These are phyloP conservation scores for Ormyrus pomaceus DNA, from an alignment of 2,888 invertebrate species.

Conservation along the genomic window DNA sequence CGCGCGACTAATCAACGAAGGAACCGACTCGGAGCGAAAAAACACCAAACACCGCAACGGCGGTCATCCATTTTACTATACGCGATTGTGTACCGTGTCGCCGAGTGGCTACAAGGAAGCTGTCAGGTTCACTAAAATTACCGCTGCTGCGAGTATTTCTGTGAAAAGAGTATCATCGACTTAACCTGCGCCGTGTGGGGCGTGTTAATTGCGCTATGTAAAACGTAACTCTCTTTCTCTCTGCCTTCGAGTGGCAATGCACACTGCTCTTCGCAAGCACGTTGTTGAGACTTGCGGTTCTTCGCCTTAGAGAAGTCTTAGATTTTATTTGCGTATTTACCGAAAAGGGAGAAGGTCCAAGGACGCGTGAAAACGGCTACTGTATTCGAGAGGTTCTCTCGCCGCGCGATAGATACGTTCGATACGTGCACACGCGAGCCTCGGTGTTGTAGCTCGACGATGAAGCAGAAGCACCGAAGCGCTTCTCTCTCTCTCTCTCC, in stretches of 20 bases:
- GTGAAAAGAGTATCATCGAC: not conserved
- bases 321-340: no score
- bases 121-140: constrained; percentile 17
- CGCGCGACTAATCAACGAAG: no score
- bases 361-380: no score
- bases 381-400: not conserved
- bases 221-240: constrained; percentile 4
- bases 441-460: not conserved
- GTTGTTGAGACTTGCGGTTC: not conserved
- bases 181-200: constrained; percentile 28
- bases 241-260: not conserved
- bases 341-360: no score
- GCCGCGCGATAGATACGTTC: not conserved
- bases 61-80: no score
- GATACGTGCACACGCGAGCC: not conserved
- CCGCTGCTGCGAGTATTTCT: not conserved
- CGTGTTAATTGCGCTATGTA: constrained; percentile 38
- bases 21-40: no score
- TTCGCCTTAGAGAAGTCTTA: not conserved
- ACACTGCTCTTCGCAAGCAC: not conserved
- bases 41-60: no score
- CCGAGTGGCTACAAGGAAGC: not conserved
- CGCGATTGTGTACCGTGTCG: no score
- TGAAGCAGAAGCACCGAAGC: constrained; percentile 5
- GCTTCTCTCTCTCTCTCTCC: constrained; percentile 6